Conservation (phyloP, 2,797 vertebrate genomes). For the Malacoctenus gilli region DNA sequence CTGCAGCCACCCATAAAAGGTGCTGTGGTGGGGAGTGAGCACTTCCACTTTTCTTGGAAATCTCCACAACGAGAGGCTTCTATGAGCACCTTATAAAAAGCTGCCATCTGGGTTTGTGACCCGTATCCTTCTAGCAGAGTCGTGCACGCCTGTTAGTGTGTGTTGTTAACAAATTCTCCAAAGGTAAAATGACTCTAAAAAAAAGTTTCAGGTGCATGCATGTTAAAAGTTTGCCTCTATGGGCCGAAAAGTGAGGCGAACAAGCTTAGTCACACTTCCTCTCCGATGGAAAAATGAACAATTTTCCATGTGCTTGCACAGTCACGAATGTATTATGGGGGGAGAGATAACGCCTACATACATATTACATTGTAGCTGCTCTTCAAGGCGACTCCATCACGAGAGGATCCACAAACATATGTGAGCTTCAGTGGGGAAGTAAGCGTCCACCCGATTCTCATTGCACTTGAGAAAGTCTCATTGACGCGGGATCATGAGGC, state of each 20-base stretch:
- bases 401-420: not conserved
- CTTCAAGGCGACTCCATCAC: not conserved
- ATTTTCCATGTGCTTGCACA: not conserved
- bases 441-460: not conserved
- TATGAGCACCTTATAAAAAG: not conserved
- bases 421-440: not conserved
- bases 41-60: not conserved
- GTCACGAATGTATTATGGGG: not conserved
- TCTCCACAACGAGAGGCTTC: not conserved
- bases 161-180: conserved; percentile 5
- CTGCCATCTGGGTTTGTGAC: not conserved
- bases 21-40: too few species aligned
- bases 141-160: not conserved
- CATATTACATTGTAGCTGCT: conserved; percentile 1
- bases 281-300: not conserved
- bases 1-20: conserved; percentile 1
- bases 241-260: not conserved
- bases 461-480: not conserved
- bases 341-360: not conserved
- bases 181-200: conserved; percentile 2
- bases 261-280: not conserved
- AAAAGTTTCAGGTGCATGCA: not conserved
- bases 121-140: not conserved
- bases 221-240: not conserved
- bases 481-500: too few species aligned